Conservation (phyloP, 2,888 invertebrate species). For the Falcaria lacertinaria region DNA sequence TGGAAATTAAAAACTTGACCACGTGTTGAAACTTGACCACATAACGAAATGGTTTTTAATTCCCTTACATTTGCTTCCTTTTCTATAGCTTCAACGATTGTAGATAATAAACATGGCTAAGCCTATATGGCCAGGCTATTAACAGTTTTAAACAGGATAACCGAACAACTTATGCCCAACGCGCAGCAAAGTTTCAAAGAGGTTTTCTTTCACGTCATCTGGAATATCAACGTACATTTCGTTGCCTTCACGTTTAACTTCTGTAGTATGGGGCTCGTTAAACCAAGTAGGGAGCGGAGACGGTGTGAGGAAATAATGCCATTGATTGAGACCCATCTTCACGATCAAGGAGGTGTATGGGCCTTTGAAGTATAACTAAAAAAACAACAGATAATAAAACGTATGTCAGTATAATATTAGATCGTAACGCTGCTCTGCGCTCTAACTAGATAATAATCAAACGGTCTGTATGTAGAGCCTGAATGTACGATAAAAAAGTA, state of each 20-base stretch:
- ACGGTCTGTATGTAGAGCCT: too few species aligned
- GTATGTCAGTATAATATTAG: background rate
- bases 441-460: too few species aligned
- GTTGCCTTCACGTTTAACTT: slow-evolving; percentile 10
- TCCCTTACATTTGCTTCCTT: too few species aligned
- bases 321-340: slow-evolving; percentile 25
- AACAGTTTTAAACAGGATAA: slow-evolving; percentile 28
- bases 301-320: slow-evolving; percentile 37
- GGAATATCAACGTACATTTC: slow-evolving; percentile 32
- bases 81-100: too few species aligned
- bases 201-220: slow-evolving; percentile 23
- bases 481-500: too few species aligned
- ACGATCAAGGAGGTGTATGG: slow-evolving; percentile 32
- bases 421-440: too few species aligned
- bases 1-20: too few species aligned
- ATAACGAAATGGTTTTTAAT: too few species aligned
- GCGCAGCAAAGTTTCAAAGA: slow-evolving; percentile 26
- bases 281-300: slow-evolving; percentile 48
- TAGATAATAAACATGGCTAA: too few species aligned
- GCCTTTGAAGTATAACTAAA: slow-evolving; percentile 47
- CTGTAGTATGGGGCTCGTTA: slow-evolving; percentile 28
- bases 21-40: too few species aligned
- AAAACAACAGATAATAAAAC: too few species aligned
- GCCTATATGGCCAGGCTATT: too few species aligned
- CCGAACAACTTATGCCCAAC: slow-evolving; percentile 22